Evolutionary conservation across 2,888 invertebrate genomes (phyloP), one percentile per base, ranked within the genome.

Genomic region (Scotopteryx bipunctaria): DNA sequence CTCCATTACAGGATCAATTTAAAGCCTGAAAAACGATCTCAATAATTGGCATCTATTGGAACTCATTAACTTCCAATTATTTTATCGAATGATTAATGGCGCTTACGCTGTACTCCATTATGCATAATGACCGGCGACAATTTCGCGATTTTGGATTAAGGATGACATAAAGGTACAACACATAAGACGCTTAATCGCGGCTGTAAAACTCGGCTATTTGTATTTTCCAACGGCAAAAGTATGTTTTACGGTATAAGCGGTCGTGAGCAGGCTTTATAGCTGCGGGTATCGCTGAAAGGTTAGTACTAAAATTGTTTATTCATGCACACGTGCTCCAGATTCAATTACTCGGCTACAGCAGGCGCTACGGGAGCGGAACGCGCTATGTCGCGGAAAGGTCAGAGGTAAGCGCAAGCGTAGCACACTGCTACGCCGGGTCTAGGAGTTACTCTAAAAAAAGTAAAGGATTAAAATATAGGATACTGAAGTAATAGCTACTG

Each of bases 291-390:
- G 35, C 44, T 38, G 48, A 51, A 57, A 57, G 57, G 54, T 55
- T 51, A 46, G 46, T 19, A 42, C 59, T 70, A 67, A 69, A 70
- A 77, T 75, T 69, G 73, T 71, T 78, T 78, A 80, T 82, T 76
- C 78, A 79, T 77, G 73, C 75, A 70, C 73, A 74, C 70, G 71
- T 74, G 75, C 64, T 69, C 64, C 63, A 62, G 67, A 78, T 81
- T 83, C 73, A 83, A 82, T 83, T 79, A 79, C 71, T 54, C 52
- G 49, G 44, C 52, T 48, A 66, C 52, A 15, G 32, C 29, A 47
- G 38, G 35, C 41, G 21, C 35, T 42, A 48, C 11, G 36, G 19
- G 43, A 53, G 46, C 37, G 43, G 37, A 53, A 38, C 37, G 43
- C 38, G 37, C 45, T 45, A 27, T 54, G 54, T 48, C 40, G 23